These are phyloP conservation scores for Acridotheres tristis DNA, from an alignment of 2,797 vertebrate species.

Conservation along the genomic window DNA sequence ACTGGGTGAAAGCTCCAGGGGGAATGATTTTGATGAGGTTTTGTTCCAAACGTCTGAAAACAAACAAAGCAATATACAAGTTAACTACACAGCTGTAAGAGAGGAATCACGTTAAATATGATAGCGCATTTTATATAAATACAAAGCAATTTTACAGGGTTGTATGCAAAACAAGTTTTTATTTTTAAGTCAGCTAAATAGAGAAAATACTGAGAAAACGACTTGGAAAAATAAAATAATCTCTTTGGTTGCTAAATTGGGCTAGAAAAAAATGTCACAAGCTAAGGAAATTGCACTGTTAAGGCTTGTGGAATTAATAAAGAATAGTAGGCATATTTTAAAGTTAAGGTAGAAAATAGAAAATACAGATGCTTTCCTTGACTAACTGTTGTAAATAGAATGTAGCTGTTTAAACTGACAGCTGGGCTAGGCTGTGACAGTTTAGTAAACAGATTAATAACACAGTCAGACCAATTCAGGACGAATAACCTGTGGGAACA, in stretches of 20 bases:
- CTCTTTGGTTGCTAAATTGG: not conserved
- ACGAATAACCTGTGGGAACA: not conserved
- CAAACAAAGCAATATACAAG: constrained; percentile 48
- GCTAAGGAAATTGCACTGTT: not conserved
- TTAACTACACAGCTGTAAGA: not conserved
- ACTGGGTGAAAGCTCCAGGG: constrained; percentile 90
- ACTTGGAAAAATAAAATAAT: not conserved
- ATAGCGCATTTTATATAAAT: not conserved
- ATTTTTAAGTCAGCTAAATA: not conserved
- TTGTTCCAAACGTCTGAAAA: constrained; percentile 93
- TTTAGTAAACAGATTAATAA: not conserved
- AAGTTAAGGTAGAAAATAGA: not conserved
- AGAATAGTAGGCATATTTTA: not conserved
- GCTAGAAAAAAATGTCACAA: not conserved
- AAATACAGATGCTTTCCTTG: not conserved
- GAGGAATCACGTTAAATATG: not conserved
- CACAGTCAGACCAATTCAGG: not conserved
- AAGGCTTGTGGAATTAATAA: not conserved
- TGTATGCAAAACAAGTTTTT: not conserved
- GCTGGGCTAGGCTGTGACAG: not conserved
- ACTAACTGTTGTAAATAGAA: not conserved
- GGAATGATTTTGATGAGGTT: constrained; percentile 94
- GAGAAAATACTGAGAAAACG: not conserved
- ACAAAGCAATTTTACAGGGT: not conserved
- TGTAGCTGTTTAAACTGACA: not conserved